Base-by-base conservation (phyloP, 2,888 invertebrate species). In the Parnassius mnemosyne region DNA sequence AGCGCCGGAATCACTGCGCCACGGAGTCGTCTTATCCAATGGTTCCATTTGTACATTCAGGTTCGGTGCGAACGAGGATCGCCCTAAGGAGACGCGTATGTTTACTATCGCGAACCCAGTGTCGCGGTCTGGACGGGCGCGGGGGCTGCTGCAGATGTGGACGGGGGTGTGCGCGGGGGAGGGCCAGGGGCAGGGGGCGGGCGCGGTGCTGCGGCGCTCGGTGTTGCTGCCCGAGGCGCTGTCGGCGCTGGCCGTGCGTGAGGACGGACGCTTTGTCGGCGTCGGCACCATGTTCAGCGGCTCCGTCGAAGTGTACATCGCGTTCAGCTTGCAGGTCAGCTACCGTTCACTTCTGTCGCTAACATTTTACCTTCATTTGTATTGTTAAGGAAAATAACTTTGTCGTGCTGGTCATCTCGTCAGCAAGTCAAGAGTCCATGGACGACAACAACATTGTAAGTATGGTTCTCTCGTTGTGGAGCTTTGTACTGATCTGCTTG, bases 271-370 rank as follows among this genome's bases (percentile, higher is more conserved):
- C 65, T 99, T 97, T 87, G 93, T 98, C 1, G 97, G 97, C 61
- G 94, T 97, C 13, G 99, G 98, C 10, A 97, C 97, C 50, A 98
- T 98, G 96, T 96, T 96, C 78, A 96, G 96, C 63, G 98, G 98
- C 55, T 96, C 96, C 72, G 96, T 99, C 12, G 95, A 96, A 69
- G 95, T 99, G 71, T 97, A 97, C 78, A 94, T 97, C 69, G 96
- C 97, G 53, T 98, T 97, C 84, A 98, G 97, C 87, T 92, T 99
- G 76, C 97, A 97, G 93, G 95, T 95, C 10, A 16, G 47, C 5
- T 51, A 12, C 9, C 69, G 70, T 68, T 43, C 9, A 11, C 9
- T 43, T 34, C 34, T 34, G 34, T 34, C 7, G 20, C 20, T 20
- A 20, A 2, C 20, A 34, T 34, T 34, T 34, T 34, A 1, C 3